Conservation (phyloP, 2,888 invertebrate species). For the Oxystoma pomonae region DNA sequence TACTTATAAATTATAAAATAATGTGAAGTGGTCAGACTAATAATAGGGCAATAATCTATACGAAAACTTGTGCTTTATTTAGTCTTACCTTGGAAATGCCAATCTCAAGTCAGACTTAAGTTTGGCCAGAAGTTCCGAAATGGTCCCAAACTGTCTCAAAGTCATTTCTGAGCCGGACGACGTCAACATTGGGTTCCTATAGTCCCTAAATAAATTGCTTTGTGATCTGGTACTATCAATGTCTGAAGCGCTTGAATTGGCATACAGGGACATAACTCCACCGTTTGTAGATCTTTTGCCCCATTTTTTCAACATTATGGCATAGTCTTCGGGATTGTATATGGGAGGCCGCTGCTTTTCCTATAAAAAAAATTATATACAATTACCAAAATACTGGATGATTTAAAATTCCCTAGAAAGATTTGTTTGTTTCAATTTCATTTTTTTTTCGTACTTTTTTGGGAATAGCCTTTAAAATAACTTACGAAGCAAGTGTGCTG, state of each 20-base stretch:
- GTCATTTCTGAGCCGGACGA: conserved; percentile 78
- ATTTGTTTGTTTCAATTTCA: too few species aligned
- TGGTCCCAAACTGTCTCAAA: conserved; percentile 78
- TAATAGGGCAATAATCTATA: too few species aligned
- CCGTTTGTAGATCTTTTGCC: conserved; percentile 59
- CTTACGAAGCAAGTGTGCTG: too few species aligned
- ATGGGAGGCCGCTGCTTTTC: conserved; percentile 83
- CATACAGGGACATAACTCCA: conserved; percentile 38
- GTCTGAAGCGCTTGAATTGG: conserved; percentile 35
- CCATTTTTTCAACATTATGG: conserved; percentile 75
- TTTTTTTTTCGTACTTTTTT: too few species aligned
- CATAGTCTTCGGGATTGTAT: conserved; percentile 88
- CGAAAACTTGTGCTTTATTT: too few species aligned
- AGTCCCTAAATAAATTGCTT: conserved; percentile 41
- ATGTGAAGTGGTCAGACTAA: conserved; percentile 9
- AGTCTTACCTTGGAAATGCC: conserved; percentile 80
- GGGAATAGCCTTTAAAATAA: too few species aligned
- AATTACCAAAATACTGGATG: too few species aligned
- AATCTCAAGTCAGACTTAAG: conserved; percentile 80
- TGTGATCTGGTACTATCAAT: conserved; percentile 35
- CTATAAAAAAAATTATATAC: conserved; percentile 47
- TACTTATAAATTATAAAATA: conserved; percentile 5
- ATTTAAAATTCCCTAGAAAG: too few species aligned
- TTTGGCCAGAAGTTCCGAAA: conserved; percentile 83
- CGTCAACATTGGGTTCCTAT: conserved; percentile 65